These are phyloP conservation scores for Gisinianus flammeolus DNA, from an alignment of 2,888 invertebrate genomes.

Conservation along the genomic window DNA sequence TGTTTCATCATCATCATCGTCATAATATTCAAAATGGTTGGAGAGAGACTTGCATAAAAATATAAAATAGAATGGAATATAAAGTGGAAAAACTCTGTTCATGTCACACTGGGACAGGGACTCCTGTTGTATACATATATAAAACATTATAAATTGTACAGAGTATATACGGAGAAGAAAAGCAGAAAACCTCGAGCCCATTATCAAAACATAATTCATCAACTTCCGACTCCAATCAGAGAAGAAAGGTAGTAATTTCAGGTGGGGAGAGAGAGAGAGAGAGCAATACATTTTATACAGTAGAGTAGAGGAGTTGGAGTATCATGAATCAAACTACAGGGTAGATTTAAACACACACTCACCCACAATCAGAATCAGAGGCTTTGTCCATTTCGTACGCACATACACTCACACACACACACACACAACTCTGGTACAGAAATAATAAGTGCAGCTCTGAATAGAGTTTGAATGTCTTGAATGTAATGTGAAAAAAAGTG, in stretches of 20 bases:
- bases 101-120: neutral
- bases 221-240: conserved; percentile 59
- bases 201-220: conserved; percentile 59
- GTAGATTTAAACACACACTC: conserved; percentile 39
- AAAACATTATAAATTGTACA: neutral
- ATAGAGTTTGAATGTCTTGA: neutral
- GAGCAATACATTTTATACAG: neutral
- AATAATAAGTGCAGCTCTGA: conserved; percentile 22
- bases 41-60: too few relatives aligned
- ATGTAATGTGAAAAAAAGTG: neutral
- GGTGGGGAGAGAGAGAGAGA: conserved; percentile 11
- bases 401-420: neutral
- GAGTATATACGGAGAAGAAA: neutral
- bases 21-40: too few relatives aligned
- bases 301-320: neutral
- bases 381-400: neutral
- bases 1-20: too few relatives aligned
- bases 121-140: too few relatives aligned
- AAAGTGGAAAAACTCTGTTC: too few relatives aligned
- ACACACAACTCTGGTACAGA: neutral
- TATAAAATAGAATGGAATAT: too few relatives aligned
- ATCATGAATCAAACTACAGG: conserved; percentile 36
- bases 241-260: conserved; percentile 58
- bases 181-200: conserved; percentile 44
- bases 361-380: neutral